Percentiles rank a stretch among this genome's conserved stretches.
These are phyloP conservation scores for Andrena fulva DNA, from an alignment of 2,888 invertebrate genomes.

Conservation along the genomic window DNA sequence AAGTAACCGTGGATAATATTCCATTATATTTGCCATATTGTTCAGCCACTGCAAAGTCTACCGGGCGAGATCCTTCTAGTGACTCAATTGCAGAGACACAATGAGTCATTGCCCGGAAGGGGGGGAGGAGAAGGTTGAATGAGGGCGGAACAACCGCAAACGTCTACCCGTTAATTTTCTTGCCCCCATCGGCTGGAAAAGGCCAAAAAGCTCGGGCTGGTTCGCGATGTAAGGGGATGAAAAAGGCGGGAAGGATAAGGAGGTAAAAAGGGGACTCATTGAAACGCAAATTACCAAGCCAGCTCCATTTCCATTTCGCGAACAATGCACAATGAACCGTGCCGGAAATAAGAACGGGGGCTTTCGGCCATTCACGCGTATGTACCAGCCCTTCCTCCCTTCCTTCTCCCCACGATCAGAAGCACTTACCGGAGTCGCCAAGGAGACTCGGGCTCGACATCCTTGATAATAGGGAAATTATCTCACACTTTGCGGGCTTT, in stretches of 20 bases:
- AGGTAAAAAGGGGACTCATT: constrained; percentile 57
- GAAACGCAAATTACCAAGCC: constrained; percentile 69
- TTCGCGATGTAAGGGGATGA: constrained; percentile 50
- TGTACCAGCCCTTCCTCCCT: constrained; percentile 38
- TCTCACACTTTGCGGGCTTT: constrained; percentile 39
- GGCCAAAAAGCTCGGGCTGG: constrained; percentile 27
- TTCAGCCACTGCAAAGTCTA: too few species aligned
- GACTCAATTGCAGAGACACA: not conserved
- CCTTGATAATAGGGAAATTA: constrained; percentile 46
- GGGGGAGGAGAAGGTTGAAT: not conserved
- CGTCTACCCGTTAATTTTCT: constrained; percentile 35
- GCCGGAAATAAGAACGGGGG: constrained; percentile 68
- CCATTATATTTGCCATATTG: too few species aligned
- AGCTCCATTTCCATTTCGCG: constrained; percentile 70
- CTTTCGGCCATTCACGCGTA: constrained; percentile 60
- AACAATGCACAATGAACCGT: constrained; percentile 67
- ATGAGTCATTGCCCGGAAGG: not conserved
- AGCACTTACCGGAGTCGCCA: constrained; percentile 36
- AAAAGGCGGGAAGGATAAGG: constrained; percentile 58
- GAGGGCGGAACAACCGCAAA: not conserved
- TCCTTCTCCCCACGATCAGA: constrained; percentile 32
- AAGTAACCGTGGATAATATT: not conserved
- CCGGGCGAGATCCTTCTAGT: not conserved
- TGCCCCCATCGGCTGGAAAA: constrained; percentile 9
- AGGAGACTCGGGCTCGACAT: constrained; percentile 36